phyloP scores from a whole-genome alignment of 2,797 vertebrate genomes.

The Chaetodon trifasciatus region DNA sequence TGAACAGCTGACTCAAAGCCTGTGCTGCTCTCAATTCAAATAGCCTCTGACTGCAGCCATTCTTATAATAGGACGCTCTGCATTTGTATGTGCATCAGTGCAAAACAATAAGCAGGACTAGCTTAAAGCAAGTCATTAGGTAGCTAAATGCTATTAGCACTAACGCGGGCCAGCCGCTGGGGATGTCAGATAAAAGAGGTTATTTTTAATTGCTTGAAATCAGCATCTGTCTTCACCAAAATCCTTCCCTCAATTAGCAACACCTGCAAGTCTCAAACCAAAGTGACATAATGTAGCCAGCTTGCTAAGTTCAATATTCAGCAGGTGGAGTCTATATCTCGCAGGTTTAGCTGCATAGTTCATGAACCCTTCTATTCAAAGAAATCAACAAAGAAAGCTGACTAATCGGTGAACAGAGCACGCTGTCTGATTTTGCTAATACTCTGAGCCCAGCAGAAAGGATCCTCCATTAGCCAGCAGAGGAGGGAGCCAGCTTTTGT shows the following conservation, averaged over 20 bases:
- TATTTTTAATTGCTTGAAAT: constrained; percentile 53
- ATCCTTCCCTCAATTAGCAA: constrained; percentile 26
- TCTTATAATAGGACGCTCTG: constrained; percentile 21
- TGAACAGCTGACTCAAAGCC: constrained; percentile 44
- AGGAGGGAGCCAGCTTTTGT: constrained; percentile 80
- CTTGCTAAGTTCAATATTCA: constrained; percentile 50
- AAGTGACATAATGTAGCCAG: constrained; percentile 38
- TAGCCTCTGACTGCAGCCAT: constrained; percentile 17
- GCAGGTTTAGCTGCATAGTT: constrained; percentile 63
- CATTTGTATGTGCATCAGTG: constrained; percentile 30
- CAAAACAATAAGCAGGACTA: constrained; percentile 42
- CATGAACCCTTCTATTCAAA: constrained; percentile 71
- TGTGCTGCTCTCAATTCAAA: constrained; percentile 27
- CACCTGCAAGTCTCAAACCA: constrained; percentile 34
- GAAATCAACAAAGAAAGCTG: constrained; percentile 77
- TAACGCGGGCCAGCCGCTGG: constrained; percentile 10
- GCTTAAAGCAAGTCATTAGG: constrained; percentile 39
- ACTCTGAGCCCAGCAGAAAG: constrained; percentile 68
- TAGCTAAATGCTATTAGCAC: constrained; percentile 52
- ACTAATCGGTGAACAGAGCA: constrained; percentile 68
- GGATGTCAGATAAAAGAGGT: constrained; percentile 41
- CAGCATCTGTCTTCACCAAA: constrained; percentile 23
- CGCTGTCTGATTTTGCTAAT: constrained; percentile 70
- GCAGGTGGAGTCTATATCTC: constrained; percentile 69
- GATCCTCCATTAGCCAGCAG: constrained; percentile 71